Conservation (phyloP, 92 coral and sea anemone species). For the Umimayanthus kanabou region DNA sequence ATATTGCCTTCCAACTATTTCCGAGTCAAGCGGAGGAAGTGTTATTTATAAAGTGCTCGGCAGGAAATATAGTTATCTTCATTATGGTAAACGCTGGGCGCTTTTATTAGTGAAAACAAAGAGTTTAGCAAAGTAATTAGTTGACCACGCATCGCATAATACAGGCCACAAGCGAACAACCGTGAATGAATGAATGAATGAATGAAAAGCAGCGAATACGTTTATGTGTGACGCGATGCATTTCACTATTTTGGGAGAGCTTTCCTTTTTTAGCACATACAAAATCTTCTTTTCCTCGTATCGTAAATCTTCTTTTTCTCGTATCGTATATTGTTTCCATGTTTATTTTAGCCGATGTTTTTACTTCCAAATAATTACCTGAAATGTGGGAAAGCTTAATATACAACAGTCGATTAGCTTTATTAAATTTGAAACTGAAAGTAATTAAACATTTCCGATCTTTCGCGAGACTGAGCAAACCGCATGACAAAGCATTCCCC, state of each 20-base stretch:
- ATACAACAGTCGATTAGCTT: neutral
- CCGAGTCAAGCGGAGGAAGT: slow-evolving; percentile 40
- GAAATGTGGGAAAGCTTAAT: neutral
- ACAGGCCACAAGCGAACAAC: slow-evolving; percentile 8
- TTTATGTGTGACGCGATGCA: slow-evolving; percentile 8
- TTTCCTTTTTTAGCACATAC: neutral
- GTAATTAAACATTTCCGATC: neutral
- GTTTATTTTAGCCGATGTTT: neutral
- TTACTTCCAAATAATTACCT: neutral
- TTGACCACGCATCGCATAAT: slow-evolving; percentile 29
- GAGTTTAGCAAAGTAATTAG: slow-evolving; percentile 29
- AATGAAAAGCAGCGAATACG: neutral
- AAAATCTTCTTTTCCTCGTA: neutral
- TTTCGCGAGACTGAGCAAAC: neutral
- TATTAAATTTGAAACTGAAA: neutral
- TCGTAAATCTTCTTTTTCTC: neutral
- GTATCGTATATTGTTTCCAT: neutral
- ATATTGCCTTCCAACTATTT: slow-evolving; percentile 30
- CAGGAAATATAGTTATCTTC: slow-evolving; percentile 42
- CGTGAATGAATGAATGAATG: slow-evolving; percentile 15
- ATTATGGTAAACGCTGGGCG: slow-evolving; percentile 30
- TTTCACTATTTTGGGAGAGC: neutral
- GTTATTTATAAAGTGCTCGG: slow-evolving; percentile 35
- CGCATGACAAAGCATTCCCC: neutral
- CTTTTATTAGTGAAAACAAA: slow-evolving; percentile 35